phyloP scores from a whole-genome alignment of 2,888 invertebrate species.

The Troides oblongomaculatus region DNA sequence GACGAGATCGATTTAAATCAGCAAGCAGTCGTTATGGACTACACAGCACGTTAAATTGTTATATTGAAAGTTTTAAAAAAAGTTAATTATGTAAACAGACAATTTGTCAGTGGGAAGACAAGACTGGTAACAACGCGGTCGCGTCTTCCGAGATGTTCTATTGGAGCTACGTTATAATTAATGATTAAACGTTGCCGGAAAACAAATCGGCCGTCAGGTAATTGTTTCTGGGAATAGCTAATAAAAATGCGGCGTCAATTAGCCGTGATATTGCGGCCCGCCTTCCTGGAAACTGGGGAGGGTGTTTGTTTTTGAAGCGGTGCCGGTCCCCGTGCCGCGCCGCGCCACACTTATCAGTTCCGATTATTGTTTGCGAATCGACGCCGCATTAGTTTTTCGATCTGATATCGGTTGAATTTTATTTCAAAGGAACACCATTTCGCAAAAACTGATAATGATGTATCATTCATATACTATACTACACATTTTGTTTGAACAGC shows the following conservation, averaged over 20 bases:
- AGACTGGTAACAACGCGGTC: constrained; percentile 7
- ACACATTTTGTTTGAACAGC: too few relatives aligned
- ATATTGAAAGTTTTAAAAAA: neutral
- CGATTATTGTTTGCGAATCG: constrained; percentile 51
- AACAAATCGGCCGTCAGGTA: constrained; percentile 30
- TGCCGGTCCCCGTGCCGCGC: constrained; percentile 34
- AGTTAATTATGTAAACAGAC: neutral
- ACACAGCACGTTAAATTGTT: too few relatives aligned
- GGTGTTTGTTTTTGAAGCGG: constrained; percentile 53
- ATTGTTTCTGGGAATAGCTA: constrained; percentile 36
- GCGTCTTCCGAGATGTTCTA: neutral
- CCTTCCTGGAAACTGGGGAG: constrained; percentile 39
- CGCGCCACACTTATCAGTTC: constrained; percentile 48
- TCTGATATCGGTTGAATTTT: neutral
- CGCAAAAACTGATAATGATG: too few relatives aligned
- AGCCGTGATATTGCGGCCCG: constrained; percentile 38
- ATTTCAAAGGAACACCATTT: too few relatives aligned
- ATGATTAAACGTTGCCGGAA: constrained; percentile 26
- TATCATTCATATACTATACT: too few relatives aligned
- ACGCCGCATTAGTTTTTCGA: constrained; percentile 21
- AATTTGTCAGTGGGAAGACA: constrained; percentile 15
- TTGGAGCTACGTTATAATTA: constrained; percentile 24
- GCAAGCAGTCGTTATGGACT: too few relatives aligned
- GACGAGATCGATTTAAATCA: too few relatives aligned
- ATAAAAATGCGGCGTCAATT: constrained; percentile 37